A percentile compares a stretch with the other conserved stretches of the same genome.
Evolutionary conservation across 1,140 invertebrate genomes (phyloP).

Genomic region (Drosophila kepulauana): DNA sequence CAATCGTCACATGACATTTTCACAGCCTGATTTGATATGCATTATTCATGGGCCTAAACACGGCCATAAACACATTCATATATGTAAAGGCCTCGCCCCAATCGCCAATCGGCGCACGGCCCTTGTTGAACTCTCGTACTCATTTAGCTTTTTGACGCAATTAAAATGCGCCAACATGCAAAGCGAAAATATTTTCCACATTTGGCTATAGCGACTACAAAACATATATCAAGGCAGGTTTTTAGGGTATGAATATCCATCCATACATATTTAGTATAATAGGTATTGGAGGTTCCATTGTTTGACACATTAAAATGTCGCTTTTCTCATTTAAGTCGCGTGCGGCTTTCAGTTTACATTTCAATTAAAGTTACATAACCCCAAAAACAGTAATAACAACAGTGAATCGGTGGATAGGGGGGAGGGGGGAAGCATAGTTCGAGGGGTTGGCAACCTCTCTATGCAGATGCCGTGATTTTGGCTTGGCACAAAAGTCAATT

Average conservation of each 20-base stretch:
- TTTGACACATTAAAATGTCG: conserved; percentile 75
- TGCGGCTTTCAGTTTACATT: conserved; percentile 78
- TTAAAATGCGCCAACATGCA: conserved; percentile 60
- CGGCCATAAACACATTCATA: conserved; percentile 67
- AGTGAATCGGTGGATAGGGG: conserved; percentile 4
- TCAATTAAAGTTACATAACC: conserved; percentile 81
- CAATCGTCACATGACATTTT: conserved; percentile 32
- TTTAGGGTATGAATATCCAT: neutral
- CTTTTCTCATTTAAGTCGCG: conserved; percentile 74
- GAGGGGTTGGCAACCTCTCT: conserved; percentile 46
- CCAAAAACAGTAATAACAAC: conserved; percentile 65
- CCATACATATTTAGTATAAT: conserved; percentile 9
- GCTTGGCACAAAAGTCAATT: conserved; percentile 78
- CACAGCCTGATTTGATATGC: conserved; percentile 64
- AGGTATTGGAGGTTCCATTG: conserved; percentile 42
- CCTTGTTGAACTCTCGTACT: conserved; percentile 45
- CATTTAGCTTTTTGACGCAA: conserved; percentile 74
- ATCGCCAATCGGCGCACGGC: conserved; percentile 11
- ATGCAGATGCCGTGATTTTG: conserved; percentile 73
- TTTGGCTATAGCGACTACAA: conserved; percentile 9
- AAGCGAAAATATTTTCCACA: conserved; percentile 55
- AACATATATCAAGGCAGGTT: neutral
- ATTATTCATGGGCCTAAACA: conserved; percentile 63
- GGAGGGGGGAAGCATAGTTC: neutral
- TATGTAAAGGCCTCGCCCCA: conserved; percentile 24